Percentiles rank a stretch among this genome's conserved stretches.
These are phyloP conservation scores for Lamprotornis superbus DNA, from an alignment of 2,113 vertebrate genomes.

Conservation along the genomic window DNA sequence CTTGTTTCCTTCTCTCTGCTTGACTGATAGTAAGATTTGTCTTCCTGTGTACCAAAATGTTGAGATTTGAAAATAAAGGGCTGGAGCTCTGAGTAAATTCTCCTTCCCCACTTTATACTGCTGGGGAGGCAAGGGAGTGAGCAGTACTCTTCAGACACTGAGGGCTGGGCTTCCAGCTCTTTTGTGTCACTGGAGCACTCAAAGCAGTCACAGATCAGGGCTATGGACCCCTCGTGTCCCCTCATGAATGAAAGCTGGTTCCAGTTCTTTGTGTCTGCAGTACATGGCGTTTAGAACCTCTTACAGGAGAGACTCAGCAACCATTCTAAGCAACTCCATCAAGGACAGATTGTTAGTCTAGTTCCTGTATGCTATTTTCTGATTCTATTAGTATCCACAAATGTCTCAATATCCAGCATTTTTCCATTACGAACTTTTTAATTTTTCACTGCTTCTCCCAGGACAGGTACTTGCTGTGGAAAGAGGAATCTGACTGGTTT, in stretches of 20 bases:
- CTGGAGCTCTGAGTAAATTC: neutral
- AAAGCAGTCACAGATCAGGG: neutral
- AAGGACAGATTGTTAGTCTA: neutral
- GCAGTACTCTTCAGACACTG: neutral
- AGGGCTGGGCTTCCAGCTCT: neutral
- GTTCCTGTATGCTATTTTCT: neutral
- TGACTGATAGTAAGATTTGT: neutral
- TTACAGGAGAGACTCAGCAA: neutral
- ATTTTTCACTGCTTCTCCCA: neutral
- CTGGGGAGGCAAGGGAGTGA: neutral
- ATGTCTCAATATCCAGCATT: neutral
- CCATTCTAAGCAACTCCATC: neutral
- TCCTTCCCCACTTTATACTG: neutral
- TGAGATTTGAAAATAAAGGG: neutral
- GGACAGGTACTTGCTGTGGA: neutral
- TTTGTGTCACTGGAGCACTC: neutral
- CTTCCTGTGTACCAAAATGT: neutral
- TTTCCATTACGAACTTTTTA: neutral
- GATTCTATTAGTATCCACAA: neutral
- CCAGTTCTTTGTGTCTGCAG: neutral
- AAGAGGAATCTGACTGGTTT: neutral
- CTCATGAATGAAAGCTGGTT: neutral
- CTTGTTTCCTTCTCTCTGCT: neutral
- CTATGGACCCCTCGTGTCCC: fast-evolving
- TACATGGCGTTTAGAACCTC: neutral